These are phyloP conservation scores for Hirtodrosophila trivittata DNA, from an alignment of 2,888 invertebrate genomes.

Conservation along the genomic window DNA sequence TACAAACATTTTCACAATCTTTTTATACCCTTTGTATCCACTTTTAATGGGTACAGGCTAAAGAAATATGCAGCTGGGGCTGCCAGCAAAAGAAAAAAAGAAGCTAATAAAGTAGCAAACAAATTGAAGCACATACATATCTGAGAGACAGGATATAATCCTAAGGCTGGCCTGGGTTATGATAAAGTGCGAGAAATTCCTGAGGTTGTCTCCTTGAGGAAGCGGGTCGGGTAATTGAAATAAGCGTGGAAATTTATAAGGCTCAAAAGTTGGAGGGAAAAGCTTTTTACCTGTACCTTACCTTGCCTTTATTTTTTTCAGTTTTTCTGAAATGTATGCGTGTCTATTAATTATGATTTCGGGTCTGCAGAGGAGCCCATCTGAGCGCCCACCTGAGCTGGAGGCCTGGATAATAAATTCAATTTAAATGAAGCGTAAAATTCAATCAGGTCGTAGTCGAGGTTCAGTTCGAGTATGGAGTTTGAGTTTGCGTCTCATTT, in stretches of 20 bases:
- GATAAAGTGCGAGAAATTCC: constrained; percentile 73
- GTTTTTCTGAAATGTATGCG: constrained; percentile 51
- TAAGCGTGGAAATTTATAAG: constrained; percentile 73
- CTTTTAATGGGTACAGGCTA: constrained; percentile 1
- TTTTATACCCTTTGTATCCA: no score
- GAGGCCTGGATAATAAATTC: constrained; percentile 70
- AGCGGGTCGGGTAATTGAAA: constrained; percentile 68
- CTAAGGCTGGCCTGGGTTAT: constrained; percentile 49
- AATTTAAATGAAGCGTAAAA: constrained; percentile 81
- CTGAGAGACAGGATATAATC: constrained; percentile 57
- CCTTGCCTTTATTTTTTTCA: neutral
- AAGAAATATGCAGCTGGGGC: constrained; percentile 44
- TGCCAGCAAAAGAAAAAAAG: constrained; percentile 19
- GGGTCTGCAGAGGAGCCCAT: constrained; percentile 34
- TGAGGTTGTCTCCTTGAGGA: constrained; percentile 52
- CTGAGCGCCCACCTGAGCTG: constrained; percentile 57
- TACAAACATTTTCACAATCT: no score
- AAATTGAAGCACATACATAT: constrained; percentile 77
- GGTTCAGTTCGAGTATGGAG: constrained; percentile 15
- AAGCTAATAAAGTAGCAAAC: constrained; percentile 72
- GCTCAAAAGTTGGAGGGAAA: constrained; percentile 49
- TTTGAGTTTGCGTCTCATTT: constrained; percentile 20
- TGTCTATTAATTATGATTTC: constrained; percentile 75
- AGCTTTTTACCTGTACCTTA: constrained; percentile 37
- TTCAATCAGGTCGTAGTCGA: constrained; percentile 72